Percentiles rank a stretch among this genome's conserved stretches.
These are phyloP conservation scores for Prionailurus viverrinus DNA, from an alignment of 2,113 vertebrate genomes.

Conservation along the genomic window DNA sequence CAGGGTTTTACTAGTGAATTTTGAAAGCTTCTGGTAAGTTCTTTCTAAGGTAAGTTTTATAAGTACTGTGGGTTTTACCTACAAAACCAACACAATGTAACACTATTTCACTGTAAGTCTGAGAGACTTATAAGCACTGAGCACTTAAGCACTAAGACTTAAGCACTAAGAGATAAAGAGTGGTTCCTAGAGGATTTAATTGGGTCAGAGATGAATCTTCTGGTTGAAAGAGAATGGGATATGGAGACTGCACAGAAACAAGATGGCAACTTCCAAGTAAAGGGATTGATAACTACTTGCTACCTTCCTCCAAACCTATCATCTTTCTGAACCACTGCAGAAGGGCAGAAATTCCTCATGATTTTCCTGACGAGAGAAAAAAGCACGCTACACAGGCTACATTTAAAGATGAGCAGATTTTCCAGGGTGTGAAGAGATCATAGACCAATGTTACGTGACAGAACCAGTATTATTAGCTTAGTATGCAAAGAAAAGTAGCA, in stretches of 20 bases:
- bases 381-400: neutral
- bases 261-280: neutral
- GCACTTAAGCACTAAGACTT: neutral
- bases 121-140: neutral
- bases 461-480: neutral
- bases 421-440: neutral
- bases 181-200: neutral
- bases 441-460: neutral
- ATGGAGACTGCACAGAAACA: neutral
- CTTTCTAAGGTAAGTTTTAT: neutral
- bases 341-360: neutral
- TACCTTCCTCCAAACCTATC: accelerated
- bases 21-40: neutral
- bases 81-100: neutral
- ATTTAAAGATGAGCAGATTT: neutral
- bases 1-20: neutral
- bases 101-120: neutral
- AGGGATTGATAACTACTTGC: neutral
- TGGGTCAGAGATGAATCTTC: neutral
- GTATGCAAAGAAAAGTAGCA: neutral
- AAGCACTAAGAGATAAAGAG: neutral
- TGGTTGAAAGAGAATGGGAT: neutral
- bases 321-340: neutral
- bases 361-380: neutral
- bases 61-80: neutral